Conservation (phyloP, 2,113 vertebrate species). For the Paratilapia polleni region DNA sequence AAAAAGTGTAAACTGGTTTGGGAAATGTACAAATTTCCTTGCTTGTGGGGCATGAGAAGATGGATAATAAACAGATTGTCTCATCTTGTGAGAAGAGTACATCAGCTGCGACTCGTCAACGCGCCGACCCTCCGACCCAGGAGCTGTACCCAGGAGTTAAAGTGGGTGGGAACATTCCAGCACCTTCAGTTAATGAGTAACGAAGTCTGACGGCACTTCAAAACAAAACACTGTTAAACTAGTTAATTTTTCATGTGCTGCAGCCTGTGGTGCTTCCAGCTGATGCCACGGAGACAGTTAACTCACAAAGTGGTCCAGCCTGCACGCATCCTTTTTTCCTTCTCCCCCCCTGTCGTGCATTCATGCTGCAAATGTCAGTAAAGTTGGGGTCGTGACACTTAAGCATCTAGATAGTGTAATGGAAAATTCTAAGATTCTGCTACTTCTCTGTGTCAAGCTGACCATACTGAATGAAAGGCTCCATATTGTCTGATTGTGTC, state of each 20-base stretch:
- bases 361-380: background rate
- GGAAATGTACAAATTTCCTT: background rate
- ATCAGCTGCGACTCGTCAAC: background rate
- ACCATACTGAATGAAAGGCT: too few species aligned
- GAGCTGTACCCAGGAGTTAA: too few species aligned
- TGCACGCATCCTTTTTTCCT: background rate
- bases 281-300: background rate
- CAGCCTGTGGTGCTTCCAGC: background rate
- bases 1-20: background rate
- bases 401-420: background rate
- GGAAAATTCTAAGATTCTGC: too few species aligned
- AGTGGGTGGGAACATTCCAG: too few species aligned
- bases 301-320: background rate
- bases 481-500: too few species aligned
- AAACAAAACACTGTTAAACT: background rate
- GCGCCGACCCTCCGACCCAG: too few species aligned
- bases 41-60: background rate
- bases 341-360: background rate
- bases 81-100: background rate
- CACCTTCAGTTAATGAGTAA: background rate
- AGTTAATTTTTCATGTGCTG: background rate
- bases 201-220: background rate
- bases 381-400: background rate
- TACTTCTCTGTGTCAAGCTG: too few species aligned
- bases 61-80: background rate